Conservation (phyloP, 2,797 vertebrate genomes). For the Periparus ater region DNA sequence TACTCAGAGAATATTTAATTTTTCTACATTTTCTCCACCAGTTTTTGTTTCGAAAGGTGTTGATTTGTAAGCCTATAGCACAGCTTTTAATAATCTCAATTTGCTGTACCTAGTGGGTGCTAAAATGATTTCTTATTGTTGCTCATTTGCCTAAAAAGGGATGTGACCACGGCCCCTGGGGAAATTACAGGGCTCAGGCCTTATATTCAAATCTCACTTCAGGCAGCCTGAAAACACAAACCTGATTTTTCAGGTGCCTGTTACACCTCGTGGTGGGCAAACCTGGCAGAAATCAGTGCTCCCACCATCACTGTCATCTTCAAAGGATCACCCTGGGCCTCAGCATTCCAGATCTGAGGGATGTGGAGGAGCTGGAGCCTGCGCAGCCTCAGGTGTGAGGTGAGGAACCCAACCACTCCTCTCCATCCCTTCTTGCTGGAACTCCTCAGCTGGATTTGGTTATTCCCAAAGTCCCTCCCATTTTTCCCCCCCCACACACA, state of each 20-base stretch:
- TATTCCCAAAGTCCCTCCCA: background rate
- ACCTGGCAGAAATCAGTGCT: background rate
- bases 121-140: background rate
- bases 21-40: background rate
- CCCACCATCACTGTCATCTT: fast-evolving
- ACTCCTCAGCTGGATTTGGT: background rate
- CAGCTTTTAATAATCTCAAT: background rate
- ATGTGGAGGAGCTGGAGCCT: fast-evolving
- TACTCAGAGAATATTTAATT: background rate
- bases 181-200: background rate
- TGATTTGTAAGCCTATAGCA: background rate
- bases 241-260: background rate
- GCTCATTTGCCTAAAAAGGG: background rate
- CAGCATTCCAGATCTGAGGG: background rate
- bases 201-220: background rate
- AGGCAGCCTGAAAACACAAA: background rate
- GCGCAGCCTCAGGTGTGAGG: background rate
- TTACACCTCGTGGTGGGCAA: background rate
- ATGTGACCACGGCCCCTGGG: background rate
- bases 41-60: background rate
- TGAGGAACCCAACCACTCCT: background rate
- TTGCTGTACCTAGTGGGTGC: background rate
- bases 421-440: background rate
- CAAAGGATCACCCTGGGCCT: background rate
- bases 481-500: background rate